Conservation (phyloP, 2,797 vertebrate species). For the Helarctos malayanus region DNA sequence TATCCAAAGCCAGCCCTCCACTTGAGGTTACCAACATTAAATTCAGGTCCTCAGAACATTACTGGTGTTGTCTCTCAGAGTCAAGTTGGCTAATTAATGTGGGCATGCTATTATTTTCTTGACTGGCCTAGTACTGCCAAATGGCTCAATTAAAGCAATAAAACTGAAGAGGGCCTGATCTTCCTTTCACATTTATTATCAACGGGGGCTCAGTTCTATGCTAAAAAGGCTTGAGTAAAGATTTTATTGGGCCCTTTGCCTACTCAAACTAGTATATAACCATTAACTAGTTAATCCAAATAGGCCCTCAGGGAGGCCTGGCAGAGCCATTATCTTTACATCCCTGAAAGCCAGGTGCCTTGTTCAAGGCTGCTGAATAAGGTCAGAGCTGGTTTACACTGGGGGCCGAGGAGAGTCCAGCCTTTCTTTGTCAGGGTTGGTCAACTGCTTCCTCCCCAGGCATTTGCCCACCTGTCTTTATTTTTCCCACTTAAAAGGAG, state of each 20-base stretch:
- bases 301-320: constrained; percentile 49
- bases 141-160: constrained; percentile 58
- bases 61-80: background rate
- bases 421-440: background rate
- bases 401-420: background rate
- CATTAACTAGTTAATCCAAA: constrained; percentile 76
- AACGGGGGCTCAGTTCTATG: constrained; percentile 26
- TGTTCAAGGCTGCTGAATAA: background rate
- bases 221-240: constrained; percentile 1
- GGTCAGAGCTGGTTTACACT: background rate
- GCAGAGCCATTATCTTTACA: constrained; percentile 25
- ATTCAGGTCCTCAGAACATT: constrained; percentile 17
- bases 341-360: constrained; percentile 41
- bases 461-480: background rate
- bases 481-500: background rate
- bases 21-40: background rate
- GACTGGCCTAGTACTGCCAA: constrained; percentile 52
- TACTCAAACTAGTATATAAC: constrained; percentile 66
- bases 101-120: constrained; percentile 28
- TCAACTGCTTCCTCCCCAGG: background rate
- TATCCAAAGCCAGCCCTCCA: background rate
- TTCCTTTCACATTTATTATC: constrained; percentile 54
- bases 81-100: background rate
- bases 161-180: constrained; percentile 63
- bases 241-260: constrained; percentile 66